Percentiles rank a stretch among this genome's conserved stretches.
These are phyloP conservation scores for Sinohyriopsis cumingii DNA, from an alignment of 2,888 invertebrate genomes.

Conservation along the genomic window DNA sequence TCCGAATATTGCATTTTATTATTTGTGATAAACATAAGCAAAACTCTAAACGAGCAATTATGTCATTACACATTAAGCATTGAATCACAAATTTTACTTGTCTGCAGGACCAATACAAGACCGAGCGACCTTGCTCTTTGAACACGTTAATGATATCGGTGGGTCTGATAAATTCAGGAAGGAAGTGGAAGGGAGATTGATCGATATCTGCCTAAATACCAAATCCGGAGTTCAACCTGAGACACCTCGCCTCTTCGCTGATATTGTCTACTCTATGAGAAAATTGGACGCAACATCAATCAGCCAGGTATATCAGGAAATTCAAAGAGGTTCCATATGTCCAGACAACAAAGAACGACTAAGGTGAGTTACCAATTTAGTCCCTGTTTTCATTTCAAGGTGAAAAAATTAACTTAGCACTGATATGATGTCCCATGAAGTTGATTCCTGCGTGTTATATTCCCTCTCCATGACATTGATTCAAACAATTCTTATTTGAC, in stretches of 20 bases:
- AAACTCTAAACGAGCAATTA: too few species aligned
- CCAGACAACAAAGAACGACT: conserved; percentile 46
- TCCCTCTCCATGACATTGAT: not conserved
- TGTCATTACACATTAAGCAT: too few species aligned
- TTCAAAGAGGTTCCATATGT: conserved; percentile 48
- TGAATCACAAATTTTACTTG: not conserved
- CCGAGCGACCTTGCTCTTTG: conserved; percentile 69
- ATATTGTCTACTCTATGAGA: conserved; percentile 71
- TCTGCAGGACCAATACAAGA: conserved; percentile 71
- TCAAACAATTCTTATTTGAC: not conserved
- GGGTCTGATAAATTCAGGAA: conserved; percentile 16
- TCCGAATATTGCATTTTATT: not conserved
- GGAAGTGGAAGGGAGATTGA: conserved; percentile 44
- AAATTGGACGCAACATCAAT: conserved; percentile 67
- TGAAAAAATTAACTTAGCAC: not conserved
- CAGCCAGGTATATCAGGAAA: conserved; percentile 44
- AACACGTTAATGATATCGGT: conserved; percentile 35
- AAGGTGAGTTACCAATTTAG: conserved; percentile 34
- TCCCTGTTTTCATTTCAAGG: not conserved
- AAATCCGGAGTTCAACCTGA: conserved; percentile 69
- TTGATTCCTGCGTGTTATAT: not conserved
- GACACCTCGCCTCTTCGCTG: conserved; percentile 72
- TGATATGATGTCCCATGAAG: not conserved
- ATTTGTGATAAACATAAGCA: not conserved
- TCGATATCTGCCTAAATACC: conserved; percentile 54